Evolutionary conservation across 2,888 invertebrate genomes (phyloP).

Genomic region (Creontiades dilutus): DNA sequence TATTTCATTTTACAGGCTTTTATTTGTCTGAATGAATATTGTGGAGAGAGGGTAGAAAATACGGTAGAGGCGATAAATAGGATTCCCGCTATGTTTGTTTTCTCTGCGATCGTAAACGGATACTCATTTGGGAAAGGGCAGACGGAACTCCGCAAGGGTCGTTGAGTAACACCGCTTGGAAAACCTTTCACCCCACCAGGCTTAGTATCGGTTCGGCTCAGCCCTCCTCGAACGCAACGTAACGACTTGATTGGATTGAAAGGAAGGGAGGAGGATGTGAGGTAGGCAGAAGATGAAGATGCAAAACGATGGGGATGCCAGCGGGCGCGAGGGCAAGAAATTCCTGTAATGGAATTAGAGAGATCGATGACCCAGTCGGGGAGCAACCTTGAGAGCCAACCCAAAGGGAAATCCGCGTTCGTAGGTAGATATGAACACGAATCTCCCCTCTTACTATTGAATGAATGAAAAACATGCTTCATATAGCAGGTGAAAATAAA

Average conservation of each 20-base stretch:
- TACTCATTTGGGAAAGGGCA: background rate
- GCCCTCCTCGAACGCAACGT: background rate
- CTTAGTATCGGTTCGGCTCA: background rate
- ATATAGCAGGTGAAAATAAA: too few species aligned
- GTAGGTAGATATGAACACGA: too few species aligned
- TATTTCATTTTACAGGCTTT: too few species aligned
- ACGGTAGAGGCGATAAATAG: background rate
- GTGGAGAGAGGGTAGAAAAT: too few species aligned
- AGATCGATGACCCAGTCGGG: conserved; percentile 54
- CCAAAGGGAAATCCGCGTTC: too few species aligned
- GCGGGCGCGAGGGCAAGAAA: conserved; percentile 12
- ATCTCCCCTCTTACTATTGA: too few species aligned
- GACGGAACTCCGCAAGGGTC: background rate
- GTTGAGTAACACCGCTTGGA: conserved; percentile 1
- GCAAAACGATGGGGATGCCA: conserved; percentile 1
- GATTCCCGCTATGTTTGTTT: background rate
- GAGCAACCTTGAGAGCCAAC: conserved; percentile 40
- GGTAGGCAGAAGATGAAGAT: conserved; percentile 46
- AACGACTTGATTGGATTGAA: conserved; percentile 54
- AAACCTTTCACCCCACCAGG: conserved; percentile 6
- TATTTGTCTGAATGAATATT: too few species aligned
- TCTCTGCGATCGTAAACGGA: background rate
- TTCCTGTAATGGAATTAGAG: conserved; percentile 53
- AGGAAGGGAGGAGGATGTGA: conserved; percentile 3
- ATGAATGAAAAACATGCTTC: too few species aligned